Conservation (phyloP, 2,113 vertebrate genomes). For the Rattus rattus region DNA sequence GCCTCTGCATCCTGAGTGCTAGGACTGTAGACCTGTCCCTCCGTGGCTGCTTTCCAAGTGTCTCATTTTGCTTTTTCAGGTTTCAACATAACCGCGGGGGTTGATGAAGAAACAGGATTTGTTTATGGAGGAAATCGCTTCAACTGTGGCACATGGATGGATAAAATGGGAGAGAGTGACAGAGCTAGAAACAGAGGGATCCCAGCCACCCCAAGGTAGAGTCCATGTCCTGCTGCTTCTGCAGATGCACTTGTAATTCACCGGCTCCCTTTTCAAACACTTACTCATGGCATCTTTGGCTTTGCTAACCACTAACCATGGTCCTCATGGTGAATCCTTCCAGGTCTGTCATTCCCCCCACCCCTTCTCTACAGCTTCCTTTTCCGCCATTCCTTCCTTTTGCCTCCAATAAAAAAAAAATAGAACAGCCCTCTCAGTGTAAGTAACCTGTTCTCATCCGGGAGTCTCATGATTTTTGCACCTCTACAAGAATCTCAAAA, state of each 20-base stretch:
- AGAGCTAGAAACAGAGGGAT: slow-evolving; percentile 93
- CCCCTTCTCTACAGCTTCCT: background rate
- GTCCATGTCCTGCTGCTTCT: background rate
- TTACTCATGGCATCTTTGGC: background rate
- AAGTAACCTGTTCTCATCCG: background rate
- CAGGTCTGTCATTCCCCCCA: background rate
- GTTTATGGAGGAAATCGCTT: slow-evolving; percentile 95
- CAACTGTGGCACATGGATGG: slow-evolving; percentile 99
- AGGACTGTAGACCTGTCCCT: background rate
- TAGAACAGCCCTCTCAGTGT: background rate
- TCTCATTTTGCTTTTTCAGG: slow-evolving; percentile 84
- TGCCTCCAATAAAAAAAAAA: background rate
- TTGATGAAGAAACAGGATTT: slow-evolving; percentile 93
- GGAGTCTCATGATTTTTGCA: background rate
- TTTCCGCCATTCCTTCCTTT: background rate
- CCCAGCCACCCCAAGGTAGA: slow-evolving; percentile 93
- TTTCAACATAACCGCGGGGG: slow-evolving; percentile 90
- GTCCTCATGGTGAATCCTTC: background rate
- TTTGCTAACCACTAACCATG: background rate
- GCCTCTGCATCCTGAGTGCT: background rate
- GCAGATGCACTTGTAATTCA: background rate
- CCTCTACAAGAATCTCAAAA: background rate
- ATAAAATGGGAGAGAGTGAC: slow-evolving; percentile 98
- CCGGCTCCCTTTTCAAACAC: background rate
- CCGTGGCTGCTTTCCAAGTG: background rate